Evolutionary conservation across 1,140 invertebrate genomes (phyloP).

Genomic region (Ostrea edulis): DNA sequence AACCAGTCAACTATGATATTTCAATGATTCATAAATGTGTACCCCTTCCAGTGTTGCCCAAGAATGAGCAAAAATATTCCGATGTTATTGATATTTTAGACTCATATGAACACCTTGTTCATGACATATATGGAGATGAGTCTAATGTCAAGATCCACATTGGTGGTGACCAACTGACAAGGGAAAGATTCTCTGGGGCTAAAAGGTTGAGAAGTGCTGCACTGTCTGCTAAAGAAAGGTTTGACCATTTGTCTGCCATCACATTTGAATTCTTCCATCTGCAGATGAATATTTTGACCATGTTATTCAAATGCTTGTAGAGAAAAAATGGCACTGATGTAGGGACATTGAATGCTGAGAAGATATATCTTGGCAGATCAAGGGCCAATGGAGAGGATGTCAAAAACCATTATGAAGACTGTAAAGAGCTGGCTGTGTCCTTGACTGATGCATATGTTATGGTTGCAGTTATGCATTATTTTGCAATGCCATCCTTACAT

Average conservation of each 20-base stretch:
- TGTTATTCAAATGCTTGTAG: conserved; percentile 27
- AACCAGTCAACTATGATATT: neutral
- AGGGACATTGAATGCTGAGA: conserved; percentile 36
- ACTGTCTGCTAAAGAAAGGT: conserved; percentile 17
- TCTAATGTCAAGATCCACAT: conserved; percentile 33
- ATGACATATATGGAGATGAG: neutral
- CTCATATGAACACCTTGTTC: conserved; percentile 34
- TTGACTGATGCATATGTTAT: conserved; percentile 41
- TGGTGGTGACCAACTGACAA: conserved; percentile 57
- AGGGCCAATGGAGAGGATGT: conserved; percentile 46
- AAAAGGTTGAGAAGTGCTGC: conserved; percentile 48
- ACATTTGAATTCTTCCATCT: conserved; percentile 56
- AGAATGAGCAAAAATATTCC: conserved; percentile 58
- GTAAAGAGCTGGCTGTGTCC: conserved; percentile 49
- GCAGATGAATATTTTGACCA: conserved; percentile 46
- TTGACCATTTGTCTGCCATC: conserved; percentile 48
- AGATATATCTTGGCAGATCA: conserved; percentile 2
- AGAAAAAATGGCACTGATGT: conserved; percentile 4
- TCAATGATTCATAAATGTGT: conserved; percentile 21
- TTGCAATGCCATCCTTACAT: conserved; percentile 27
- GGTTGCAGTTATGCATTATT: no score
- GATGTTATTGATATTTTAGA: conserved; percentile 58
- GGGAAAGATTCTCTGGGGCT: conserved; percentile 56
- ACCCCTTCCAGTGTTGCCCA: conserved; percentile 44
- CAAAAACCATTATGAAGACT: conserved; percentile 49